Conservation (phyloP, 2,113 vertebrate species). For the Pangasianodon gigas region DNA sequence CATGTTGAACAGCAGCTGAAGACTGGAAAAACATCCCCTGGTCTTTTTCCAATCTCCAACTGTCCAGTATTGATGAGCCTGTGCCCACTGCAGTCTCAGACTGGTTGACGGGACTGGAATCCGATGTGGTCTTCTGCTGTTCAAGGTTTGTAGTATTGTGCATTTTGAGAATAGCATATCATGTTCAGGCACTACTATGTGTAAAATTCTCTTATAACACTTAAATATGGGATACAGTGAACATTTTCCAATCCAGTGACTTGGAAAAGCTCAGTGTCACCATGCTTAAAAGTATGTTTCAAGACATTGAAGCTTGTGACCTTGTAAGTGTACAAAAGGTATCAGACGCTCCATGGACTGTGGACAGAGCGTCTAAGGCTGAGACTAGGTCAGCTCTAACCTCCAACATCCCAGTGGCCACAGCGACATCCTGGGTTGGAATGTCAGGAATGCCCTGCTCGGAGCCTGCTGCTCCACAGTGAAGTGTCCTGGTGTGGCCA, state of each 20-base stretch:
- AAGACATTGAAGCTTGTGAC: neutral
- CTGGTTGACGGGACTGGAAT: neutral
- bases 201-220: neutral
- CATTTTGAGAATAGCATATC: neutral
- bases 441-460: conserved; percentile 46
- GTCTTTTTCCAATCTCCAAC: neutral
- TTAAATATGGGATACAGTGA: neutral
- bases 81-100: neutral
- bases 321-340: neutral
- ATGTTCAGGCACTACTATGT: neutral
- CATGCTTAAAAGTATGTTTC: neutral
- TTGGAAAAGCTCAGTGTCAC: neutral
- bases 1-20: neutral
- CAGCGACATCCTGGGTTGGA: conserved; percentile 33
- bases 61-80: neutral
- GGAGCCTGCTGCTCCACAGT: conserved; percentile 23
- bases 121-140: neutral
- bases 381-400: neutral
- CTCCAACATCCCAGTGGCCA: conserved; percentile 6
- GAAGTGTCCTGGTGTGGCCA: conserved; percentile 7
- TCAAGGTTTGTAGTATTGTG: neutral
- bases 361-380: neutral
- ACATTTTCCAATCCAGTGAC: neutral
- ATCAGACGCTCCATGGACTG: neutral
- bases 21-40: neutral